Percentiles rank a stretch among this genome's conserved stretches.
phyloP scores from a whole-genome alignment of 2,888 invertebrate genomes.

The Leptopterna dolabrata region DNA sequence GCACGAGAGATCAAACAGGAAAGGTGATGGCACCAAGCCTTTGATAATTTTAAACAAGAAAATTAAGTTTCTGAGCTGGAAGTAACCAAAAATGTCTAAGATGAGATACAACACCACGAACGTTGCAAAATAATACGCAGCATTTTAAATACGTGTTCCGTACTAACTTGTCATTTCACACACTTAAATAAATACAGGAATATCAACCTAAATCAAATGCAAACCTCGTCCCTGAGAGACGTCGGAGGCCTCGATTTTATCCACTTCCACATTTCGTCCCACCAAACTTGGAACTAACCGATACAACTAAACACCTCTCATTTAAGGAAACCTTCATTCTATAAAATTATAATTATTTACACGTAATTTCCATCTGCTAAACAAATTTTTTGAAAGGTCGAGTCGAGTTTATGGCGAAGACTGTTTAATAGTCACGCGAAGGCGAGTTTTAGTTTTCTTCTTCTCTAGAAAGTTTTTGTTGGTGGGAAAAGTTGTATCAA shows the following conservation, averaged over 20 bases:
- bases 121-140: no score
- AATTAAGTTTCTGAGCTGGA: no score
- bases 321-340: background rate
- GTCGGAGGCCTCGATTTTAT: background rate
- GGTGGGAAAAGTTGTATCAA: background rate
- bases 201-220: background rate
- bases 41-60: no score
- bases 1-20: no score
- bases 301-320: background rate
- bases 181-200: no score
- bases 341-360: background rate
- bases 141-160: no score
- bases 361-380: background rate
- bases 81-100: no score
- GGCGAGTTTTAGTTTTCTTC: background rate
- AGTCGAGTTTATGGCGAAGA: background rate
- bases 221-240: constrained; percentile 6
- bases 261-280: constrained; percentile 19
- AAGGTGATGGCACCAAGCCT: no score
- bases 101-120: no score
- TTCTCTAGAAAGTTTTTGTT: background rate
- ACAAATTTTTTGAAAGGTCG: background rate
- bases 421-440: background rate
- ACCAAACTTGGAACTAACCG: background rate
- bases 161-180: no score